Evolutionary conservation across 2,113 vertebrate species (phyloP), one percentile per base, ranked within the genome.

Genomic region (Myrmecobius fasciatus): DNA sequence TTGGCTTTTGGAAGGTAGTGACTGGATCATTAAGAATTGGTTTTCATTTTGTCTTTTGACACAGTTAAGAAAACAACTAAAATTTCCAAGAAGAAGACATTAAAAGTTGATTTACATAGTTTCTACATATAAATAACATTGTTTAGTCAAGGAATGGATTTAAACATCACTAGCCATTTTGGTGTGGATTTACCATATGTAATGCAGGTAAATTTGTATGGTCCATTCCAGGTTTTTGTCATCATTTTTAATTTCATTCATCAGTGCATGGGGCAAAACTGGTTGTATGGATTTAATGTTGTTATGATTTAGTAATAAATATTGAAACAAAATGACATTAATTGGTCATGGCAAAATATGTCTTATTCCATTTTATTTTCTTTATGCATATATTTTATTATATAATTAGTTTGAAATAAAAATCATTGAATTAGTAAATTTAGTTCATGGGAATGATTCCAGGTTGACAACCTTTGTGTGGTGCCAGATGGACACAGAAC

Each of bases 391-490:
- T 89, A 60, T n/a, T 43, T 43, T 96, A 96, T 89, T 91, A 89
- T 95, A 89, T 91, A 96, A 93, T 95, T 93, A 96, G 90, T 93
- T 96, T 97, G 94, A 97, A 53, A 91, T 97, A 96, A 96, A 93
- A 96, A 43, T 96, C 93, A 96, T 94, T 89, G 67, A 93, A 92
- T 95, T 93, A 96, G 95, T 91, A 75, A 93, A 92, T 94, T 95
- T 95, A 89, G 91, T 94, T 48, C 22, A 60, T 26, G 90, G 96
- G 51, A 96, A 93, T 95, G 94, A 90, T 94, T 94, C 93, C 89
- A 95, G 95, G 91, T 95, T 96, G 96, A 96, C 96, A 97, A 92
- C 47, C 90, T 97, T 52, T 96, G 89, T 96, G 94, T 95, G 54
- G 8, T 94, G 48, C 95, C 96, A 97, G 96, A 95, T 97, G 95